Base-by-base conservation (phyloP, 2,797 vertebrate genomes). In the Eulemur coronatus region DNA sequence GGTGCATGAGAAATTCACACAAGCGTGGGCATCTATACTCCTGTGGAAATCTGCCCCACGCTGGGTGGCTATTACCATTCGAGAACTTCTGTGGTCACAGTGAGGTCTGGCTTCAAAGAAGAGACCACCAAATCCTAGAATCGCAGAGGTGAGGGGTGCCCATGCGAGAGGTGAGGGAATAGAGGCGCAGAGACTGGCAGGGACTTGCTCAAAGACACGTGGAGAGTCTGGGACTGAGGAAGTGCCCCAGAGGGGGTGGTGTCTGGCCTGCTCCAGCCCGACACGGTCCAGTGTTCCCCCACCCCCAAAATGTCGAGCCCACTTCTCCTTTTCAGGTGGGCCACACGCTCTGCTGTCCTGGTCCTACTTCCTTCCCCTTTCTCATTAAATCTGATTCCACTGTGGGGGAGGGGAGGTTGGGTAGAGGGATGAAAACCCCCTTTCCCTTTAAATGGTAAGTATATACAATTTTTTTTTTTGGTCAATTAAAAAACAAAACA, bases 271-370 rank as follows among this genome's bases (percentile, higher is more conserved):
- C 61, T 86, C 41, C 26, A 24, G 61, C 26, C 24, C 1, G 41
- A 35, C 8, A 8, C 5, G 2, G n/a, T 7, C 55, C 13, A 30
- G 13, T 33, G 13, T 33, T 24, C n/a, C 52, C 48, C 41, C 0
- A 48, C 41, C 28, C 33, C 28, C 59, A 9, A 72, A 87, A 92
- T 65, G 55, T 81, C 86, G 48, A 59, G 57, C 14, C n/a, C 50
- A 82, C 95, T 95, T 96, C 95, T 84, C 61, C 43, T 96, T 96
- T 96, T 80, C 82, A 84, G 33, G 63, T 79, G 86, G 61, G 59
- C 57, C 38, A 41, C 30, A 5, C 12, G 26, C 24, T 87, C 91
- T 79, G 69, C 17, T 20, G 5, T 75, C 41, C 67, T 0, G 0
- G 18, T n/a, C 50, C 30, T 5, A 46, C n/a, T 94, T 88, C 82